Percentiles rank a stretch among this genome's conserved stretches.
Conservation (phyloP, 2,888 invertebrate genomes). For the Invenusta paracnida region DNA sequence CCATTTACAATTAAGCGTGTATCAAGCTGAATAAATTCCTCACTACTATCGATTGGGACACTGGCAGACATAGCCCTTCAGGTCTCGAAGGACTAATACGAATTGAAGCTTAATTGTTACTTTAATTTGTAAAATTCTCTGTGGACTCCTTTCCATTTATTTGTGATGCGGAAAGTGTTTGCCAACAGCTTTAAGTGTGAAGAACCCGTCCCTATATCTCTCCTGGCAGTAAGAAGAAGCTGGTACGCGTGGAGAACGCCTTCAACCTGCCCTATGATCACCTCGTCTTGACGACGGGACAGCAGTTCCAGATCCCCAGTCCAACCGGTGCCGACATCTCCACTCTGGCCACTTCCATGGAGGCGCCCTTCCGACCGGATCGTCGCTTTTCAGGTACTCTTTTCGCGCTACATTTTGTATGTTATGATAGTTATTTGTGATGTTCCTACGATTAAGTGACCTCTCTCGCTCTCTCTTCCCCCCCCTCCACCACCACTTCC, state of each 20-base stretch:
- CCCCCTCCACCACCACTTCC: conserved; percentile 46
- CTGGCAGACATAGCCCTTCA: too few species aligned
- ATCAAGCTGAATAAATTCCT: too few species aligned
- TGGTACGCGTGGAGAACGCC: conserved; percentile 54
- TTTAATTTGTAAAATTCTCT: too few species aligned
- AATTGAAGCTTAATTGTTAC: too few species aligned
- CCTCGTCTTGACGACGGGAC: conserved; percentile 56
- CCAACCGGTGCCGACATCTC: conserved; percentile 53
- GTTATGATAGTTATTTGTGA: neutral
- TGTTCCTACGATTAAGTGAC: neutral
- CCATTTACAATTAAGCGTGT: too few species aligned
- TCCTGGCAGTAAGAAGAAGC: conserved; percentile 56
- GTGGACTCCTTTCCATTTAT: too few species aligned
- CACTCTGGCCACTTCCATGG: conserved; percentile 47
- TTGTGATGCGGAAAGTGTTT: too few species aligned
- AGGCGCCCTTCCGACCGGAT: conserved; percentile 50
- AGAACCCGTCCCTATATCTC: too few species aligned
- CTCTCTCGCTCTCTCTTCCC: neutral
- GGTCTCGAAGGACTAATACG: too few species aligned
- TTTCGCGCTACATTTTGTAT: neutral
- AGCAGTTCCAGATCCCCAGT: conserved; percentile 51
- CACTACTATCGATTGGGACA: too few species aligned
- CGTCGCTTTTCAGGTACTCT: conserved; percentile 39
- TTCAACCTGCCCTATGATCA: conserved; percentile 58
- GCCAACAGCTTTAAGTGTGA: too few species aligned